A percentile compares a stretch with the other conserved stretches of the same genome.
These are phyloP conservation scores for Notothenia rossii DNA, from an alignment of 2,113 vertebrate genomes.

Conservation along the genomic window DNA sequence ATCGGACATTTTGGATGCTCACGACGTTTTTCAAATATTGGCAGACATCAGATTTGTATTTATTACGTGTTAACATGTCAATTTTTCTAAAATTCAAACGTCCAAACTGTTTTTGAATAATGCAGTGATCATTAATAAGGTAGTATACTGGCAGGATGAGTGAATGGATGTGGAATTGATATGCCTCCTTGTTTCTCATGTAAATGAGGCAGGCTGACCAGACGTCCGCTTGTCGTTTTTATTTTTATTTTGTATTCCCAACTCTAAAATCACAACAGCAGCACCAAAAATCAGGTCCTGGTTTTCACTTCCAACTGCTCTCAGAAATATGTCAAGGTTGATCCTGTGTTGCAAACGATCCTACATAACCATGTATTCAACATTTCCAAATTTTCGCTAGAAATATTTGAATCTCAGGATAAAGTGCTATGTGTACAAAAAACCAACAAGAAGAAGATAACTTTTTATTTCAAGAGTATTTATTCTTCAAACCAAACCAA, in stretches of 20 bases:
- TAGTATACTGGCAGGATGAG: slow-evolving; percentile 59
- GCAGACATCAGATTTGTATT: slow-evolving; percentile 35
- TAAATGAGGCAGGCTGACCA: slow-evolving; percentile 79
- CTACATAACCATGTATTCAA: slow-evolving; percentile 7
- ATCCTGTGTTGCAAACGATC: slow-evolving; percentile 12
- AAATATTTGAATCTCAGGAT: slow-evolving; percentile 25
- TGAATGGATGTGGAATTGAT: slow-evolving; percentile 71
- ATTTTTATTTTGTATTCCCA: slow-evolving; percentile 29
- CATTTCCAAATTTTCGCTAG: slow-evolving; percentile 20
- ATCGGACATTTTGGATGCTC: slow-evolving; percentile 32
- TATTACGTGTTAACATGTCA: slow-evolving; percentile 44
- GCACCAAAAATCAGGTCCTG: slow-evolving; percentile 23
- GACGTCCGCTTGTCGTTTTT: slow-evolving; percentile 63
- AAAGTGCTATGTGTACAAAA: slow-evolving; percentile 3
- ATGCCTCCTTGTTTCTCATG: slow-evolving; percentile 76
- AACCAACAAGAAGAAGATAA: slow-evolving; percentile 21
- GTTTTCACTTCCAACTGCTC: slow-evolving; percentile 15
- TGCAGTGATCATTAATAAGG: slow-evolving; percentile 72
- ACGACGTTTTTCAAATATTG: slow-evolving; percentile 55
- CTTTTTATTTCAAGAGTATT: slow-evolving; percentile 39
- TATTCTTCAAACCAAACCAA: slow-evolving; percentile 16
- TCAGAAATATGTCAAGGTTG: slow-evolving; percentile 26
- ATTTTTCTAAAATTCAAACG: slow-evolving; percentile 52
- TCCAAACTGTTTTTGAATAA: slow-evolving; percentile 73
- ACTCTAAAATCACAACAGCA: slow-evolving; percentile 61